phyloP scores from a whole-genome alignment of 2,888 invertebrate genomes.

The Synergus laeviventris region DNA sequence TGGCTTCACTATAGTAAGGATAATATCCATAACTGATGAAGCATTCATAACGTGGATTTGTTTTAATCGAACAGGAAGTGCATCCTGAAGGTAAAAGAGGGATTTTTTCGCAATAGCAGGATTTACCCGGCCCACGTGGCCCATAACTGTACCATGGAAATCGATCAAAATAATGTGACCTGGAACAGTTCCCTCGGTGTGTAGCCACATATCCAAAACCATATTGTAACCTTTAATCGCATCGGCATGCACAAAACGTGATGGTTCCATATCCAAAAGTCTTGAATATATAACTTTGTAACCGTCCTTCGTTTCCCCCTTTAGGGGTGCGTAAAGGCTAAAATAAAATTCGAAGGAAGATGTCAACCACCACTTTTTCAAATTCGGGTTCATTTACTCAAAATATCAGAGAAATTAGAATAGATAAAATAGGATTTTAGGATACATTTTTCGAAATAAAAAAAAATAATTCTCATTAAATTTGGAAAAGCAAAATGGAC shows the following conservation, averaged over 20 bases:
- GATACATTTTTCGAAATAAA: too few relatives aligned
- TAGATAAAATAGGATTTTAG: too few relatives aligned
- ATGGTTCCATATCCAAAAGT: constrained; percentile 79
- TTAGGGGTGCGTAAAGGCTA: constrained; percentile 75
- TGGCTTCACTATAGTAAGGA: constrained; percentile 82
- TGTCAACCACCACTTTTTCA: too few relatives aligned
- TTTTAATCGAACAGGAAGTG: constrained; percentile 81
- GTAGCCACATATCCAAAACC: constrained; percentile 79
- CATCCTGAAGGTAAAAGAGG: constrained; percentile 84
- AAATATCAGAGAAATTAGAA: too few relatives aligned
- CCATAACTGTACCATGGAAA: constrained; percentile 79
- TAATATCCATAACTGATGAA: constrained; percentile 82
- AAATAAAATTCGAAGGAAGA: constrained; percentile 24
- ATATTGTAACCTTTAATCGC: constrained; percentile 78
- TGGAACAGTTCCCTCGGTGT: constrained; percentile 78
- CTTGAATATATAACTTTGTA: constrained; percentile 78
- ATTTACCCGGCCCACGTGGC: constrained; percentile 81
- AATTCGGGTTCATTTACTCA: too few relatives aligned
- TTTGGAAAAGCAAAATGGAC: too few relatives aligned
- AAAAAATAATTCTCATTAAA: too few relatives aligned
- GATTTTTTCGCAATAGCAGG: constrained; percentile 82
- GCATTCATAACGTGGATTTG: constrained; percentile 84
- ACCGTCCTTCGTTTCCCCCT: constrained; percentile 78
- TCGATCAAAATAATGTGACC: constrained; percentile 82
- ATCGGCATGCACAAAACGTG: constrained; percentile 78